Evolutionary conservation across 2,797 vertebrate genomes (phyloP).

Genomic region (Falco peregrinus): DNA sequence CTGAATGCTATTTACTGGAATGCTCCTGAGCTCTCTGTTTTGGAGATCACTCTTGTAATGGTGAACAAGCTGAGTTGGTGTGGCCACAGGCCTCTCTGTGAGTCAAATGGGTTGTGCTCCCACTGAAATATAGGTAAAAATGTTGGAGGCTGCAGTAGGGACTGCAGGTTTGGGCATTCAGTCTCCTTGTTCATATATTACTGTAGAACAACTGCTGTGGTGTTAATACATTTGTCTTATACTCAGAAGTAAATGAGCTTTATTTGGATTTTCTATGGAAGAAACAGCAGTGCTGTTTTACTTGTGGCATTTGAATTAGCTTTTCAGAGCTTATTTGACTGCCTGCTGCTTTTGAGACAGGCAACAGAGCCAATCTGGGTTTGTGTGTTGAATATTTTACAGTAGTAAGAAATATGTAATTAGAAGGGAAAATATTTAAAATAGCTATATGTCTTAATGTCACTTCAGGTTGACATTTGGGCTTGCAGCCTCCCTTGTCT

Average conservation of each 20-base stretch:
- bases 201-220: not conserved
- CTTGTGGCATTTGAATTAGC: constrained; percentile 67
- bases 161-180: not conserved
- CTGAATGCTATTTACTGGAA: not conserved
- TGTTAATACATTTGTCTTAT: constrained; percentile 1
- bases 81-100: not conserved
- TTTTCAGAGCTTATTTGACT: constrained; percentile 57
- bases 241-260: constrained; percentile 34
- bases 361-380: constrained; percentile 52
- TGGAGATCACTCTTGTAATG: not conserved
- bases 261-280: constrained; percentile 35
- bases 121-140: not conserved
- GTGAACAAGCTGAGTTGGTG: not conserved
- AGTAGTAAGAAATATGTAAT: constrained; percentile 75
- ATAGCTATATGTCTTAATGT: constrained; percentile 73
- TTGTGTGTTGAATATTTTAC: constrained; percentile 56
- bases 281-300: constrained; percentile 30
- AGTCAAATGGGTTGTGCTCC: not conserved
- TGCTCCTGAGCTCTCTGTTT: not conserved
- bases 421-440: constrained; percentile 75
- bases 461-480: constrained; percentile 52
- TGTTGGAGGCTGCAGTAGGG: not conserved
- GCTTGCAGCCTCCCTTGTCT: constrained; percentile 29
- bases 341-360: constrained; percentile 52
- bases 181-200: not conserved